Evolutionary conservation across 2,888 invertebrate species (phyloP).

Genomic region (Nebria salina): DNA sequence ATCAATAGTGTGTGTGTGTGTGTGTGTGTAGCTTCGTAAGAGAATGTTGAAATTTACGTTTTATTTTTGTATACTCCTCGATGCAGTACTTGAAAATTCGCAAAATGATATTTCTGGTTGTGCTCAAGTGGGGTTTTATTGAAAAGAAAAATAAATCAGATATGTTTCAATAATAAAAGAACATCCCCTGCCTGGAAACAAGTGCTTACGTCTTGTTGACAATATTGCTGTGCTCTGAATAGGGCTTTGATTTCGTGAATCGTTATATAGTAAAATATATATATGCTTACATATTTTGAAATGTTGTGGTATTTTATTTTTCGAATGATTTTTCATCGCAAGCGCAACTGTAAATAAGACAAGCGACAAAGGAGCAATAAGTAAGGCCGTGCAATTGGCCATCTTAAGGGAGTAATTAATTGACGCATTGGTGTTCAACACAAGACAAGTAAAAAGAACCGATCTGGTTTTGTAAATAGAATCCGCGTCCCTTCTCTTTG

Average conservation of each 20-base stretch:
- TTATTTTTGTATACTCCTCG: neutral
- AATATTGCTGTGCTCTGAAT: neutral
- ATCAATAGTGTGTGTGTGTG: too few relatives aligned
- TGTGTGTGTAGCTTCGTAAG: too few relatives aligned
- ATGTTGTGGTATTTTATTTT: too few relatives aligned
- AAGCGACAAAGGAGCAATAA: too few relatives aligned
- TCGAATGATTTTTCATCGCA: too few relatives aligned
- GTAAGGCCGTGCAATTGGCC: conserved; percentile 11
- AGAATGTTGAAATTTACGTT: neutral
- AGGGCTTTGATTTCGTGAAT: neutral
- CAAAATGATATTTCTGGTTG: neutral
- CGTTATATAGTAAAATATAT: neutral
- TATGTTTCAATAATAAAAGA: conserved; percentile 43
- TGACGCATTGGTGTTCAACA: conserved; percentile 27
- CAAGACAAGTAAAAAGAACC: conserved; percentile 19
- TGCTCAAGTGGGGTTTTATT: conserved; percentile 18
- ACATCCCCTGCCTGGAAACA: conserved; percentile 21
- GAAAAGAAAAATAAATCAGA: conserved; percentile 45
- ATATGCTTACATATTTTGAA: too few relatives aligned
- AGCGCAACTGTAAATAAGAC: too few relatives aligned
- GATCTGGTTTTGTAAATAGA: conserved; percentile 10
- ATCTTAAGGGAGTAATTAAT: conserved; percentile 39
- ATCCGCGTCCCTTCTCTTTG: conserved; percentile 29
- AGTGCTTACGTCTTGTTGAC: conserved; percentile 9
- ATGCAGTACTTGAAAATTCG: neutral